These are phyloP conservation scores for Cygnus atratus DNA, from an alignment of 2,113 vertebrate genomes.

Conservation along the genomic window DNA sequence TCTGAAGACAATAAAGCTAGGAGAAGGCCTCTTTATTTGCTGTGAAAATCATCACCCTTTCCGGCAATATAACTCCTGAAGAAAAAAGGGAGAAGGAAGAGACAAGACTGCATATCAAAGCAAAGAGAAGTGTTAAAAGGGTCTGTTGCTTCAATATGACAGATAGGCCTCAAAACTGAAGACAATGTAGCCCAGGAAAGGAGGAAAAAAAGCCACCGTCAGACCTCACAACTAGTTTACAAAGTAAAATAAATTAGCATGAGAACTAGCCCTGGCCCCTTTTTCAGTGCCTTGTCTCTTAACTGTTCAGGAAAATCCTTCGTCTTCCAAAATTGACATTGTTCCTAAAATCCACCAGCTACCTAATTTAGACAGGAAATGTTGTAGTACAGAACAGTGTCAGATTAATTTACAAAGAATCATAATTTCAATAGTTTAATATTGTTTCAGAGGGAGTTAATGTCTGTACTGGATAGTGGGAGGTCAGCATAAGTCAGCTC, in stretches of 20 bases:
- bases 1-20: slow-evolving; percentile 78
- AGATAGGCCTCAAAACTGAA: slow-evolving; percentile 73
- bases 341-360: not conserved
- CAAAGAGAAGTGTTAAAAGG: slow-evolving; percentile 80
- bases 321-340: not conserved
- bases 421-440: not conserved
- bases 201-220: not conserved
- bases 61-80: slow-evolving; percentile 85
- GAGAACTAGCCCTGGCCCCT: slow-evolving; percentile 65
- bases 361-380: not conserved
- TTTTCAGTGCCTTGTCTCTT: not conserved
- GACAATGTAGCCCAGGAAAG: slow-evolving; percentile 74
- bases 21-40: slow-evolving; percentile 80
- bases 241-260: slow-evolving; percentile 85
- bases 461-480: not conserved
- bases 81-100: slow-evolving; percentile 82
- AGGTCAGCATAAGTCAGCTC: not conserved
- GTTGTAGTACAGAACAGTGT: not conserved
- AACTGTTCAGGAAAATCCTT: slow-evolving; percentile 22
- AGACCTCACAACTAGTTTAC: slow-evolving; percentile 84
- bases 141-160: slow-evolving; percentile 81
- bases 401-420: not conserved
- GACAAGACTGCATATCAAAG: slow-evolving; percentile 90
- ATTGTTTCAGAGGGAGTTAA: not conserved
- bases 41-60: slow-evolving; percentile 89